A percentile compares a stretch with the other conserved stretches of the same genome.
Evolutionary conservation across 2,797 vertebrate genomes (phyloP).

Genomic region (Linurgus olivaceus): DNA sequence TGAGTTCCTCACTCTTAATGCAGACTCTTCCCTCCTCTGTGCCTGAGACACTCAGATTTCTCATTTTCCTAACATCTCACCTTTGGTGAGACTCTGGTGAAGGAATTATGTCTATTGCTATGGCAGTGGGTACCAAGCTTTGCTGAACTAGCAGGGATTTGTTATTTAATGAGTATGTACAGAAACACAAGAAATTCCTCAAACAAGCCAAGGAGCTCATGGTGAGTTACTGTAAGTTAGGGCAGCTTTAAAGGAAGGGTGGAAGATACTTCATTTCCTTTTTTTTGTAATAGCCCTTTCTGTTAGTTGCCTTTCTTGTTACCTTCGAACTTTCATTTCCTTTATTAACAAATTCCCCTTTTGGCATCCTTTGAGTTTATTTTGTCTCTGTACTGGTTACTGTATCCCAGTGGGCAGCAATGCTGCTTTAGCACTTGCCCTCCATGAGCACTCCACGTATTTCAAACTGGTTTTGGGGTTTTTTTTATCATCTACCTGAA

Average conservation of each 20-base stretch:
- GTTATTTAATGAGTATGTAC: background rate
- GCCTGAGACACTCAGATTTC: background rate
- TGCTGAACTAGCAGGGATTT: background rate
- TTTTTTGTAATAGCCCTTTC: constrained; percentile 30
- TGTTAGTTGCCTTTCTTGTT: constrained; percentile 33
- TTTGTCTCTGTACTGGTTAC: background rate
- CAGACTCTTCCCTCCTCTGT: background rate
- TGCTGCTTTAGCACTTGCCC: background rate
- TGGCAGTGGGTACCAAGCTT: background rate
- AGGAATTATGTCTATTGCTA: background rate
- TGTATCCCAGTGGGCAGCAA: background rate
- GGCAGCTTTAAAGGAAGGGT: constrained; percentile 50
- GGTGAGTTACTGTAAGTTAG: background rate
- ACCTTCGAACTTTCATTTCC: constrained; percentile 46
- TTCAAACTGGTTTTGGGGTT: background rate
- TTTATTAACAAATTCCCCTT: constrained; percentile 14
- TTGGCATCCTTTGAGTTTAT: background rate
- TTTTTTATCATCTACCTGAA: rapidly evolving
- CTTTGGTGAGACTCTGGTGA: background rate
- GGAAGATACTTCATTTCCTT: constrained; percentile 28
- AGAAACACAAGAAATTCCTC: background rate
- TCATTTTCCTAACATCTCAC: background rate
- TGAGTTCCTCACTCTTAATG: background rate
- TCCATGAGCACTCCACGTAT: background rate
- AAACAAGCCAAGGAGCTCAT: background rate